phyloP scores from a whole-genome alignment of 2,113 vertebrate genomes.

The Phylloscopus trochiloides region DNA sequence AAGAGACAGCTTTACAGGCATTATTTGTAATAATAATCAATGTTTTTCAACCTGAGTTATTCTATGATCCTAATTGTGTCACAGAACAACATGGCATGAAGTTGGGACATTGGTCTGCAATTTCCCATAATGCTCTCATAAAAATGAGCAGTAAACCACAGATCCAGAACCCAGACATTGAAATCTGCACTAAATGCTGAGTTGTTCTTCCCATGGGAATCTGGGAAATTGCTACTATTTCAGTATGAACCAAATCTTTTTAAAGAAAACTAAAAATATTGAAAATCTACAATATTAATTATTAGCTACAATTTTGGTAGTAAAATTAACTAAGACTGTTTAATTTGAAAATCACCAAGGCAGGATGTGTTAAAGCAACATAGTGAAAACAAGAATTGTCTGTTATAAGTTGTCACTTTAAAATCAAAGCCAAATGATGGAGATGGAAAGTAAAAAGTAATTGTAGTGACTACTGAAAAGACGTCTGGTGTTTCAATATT shows the following conservation, averaged over 20 bases:
- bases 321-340: background rate
- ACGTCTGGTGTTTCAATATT: background rate
- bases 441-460: background rate
- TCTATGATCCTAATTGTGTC: background rate
- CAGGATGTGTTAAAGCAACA: background rate
- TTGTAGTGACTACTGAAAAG: background rate
- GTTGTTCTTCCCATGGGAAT: background rate
- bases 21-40: background rate
- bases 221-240: background rate
- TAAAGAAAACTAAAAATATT: background rate
- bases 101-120: background rate
- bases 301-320: background rate
- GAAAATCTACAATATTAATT: background rate
- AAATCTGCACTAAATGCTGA: background rate
- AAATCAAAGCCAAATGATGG: background rate
- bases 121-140: background rate
- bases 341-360: background rate
- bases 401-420: background rate
- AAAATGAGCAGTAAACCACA: background rate
- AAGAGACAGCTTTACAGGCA: background rate
- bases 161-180: background rate
- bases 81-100: background rate
- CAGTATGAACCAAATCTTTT: background rate
- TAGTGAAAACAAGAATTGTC: background rate
- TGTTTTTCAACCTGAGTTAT: background rate